Conservation (phyloP, 1,140 invertebrate species). For the Atta colombica region DNA sequence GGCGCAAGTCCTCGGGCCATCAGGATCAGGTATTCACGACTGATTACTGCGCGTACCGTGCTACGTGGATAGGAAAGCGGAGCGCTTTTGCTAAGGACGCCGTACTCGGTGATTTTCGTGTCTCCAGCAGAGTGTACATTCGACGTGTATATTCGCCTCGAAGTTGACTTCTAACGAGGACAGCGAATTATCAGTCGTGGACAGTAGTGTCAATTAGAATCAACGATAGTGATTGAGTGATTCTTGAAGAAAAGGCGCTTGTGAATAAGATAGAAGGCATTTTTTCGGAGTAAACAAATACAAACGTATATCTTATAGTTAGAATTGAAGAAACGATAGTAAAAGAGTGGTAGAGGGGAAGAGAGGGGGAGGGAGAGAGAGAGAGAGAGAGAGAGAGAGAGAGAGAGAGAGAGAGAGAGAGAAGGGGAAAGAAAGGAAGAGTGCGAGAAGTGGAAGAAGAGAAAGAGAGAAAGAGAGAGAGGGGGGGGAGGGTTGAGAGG, state of each 20-base stretch:
- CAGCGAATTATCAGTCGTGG: conserved; percentile 10
- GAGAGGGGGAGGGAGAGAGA: neutral
- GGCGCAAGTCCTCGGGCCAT: neutral
- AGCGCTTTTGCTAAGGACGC: conserved; percentile 26
- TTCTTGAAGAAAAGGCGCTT: neutral
- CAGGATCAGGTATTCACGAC: neutral
- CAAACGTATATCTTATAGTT: neutral
- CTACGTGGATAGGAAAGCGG: neutral
- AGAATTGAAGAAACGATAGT: neutral
- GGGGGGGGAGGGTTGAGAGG: conserved; percentile 3
- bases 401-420: conserved; percentile 6
- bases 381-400: neutral
- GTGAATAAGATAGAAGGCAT: neutral
- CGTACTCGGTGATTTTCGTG: conserved; percentile 4
- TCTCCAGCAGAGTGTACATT: neutral
- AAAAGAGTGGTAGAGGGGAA: neutral
- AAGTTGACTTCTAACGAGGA: neutral
- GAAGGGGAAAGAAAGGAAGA: conserved; percentile 1
- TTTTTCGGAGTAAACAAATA: neutral
- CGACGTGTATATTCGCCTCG: conserved; percentile 6
- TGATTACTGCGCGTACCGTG: conserved; percentile 18
- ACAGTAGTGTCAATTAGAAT: conserved; percentile 27
- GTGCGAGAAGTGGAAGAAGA: neutral
- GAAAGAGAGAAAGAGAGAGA: neutral
- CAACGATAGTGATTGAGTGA: conserved; percentile 29